Conservation (phyloP, 2,888 invertebrate genomes). For the Hofmannophila pseudospretella region DNA sequence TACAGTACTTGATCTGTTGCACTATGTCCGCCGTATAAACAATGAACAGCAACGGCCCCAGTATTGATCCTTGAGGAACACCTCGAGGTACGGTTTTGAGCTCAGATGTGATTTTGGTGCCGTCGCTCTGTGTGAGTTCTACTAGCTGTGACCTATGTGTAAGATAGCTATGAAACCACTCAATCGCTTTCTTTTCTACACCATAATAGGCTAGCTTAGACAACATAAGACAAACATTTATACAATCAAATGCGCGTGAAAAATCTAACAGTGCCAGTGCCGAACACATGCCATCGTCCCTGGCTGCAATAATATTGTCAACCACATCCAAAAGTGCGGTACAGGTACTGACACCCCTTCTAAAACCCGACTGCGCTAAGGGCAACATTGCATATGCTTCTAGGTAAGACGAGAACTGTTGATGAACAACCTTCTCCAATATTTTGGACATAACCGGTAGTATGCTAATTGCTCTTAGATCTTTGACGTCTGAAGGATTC, state of each 20-base stretch:
- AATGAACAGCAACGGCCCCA: too few species aligned
- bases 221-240: background rate
- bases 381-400: background rate
- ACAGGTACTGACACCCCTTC: too few species aligned
- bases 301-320: background rate
- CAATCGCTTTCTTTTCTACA: background rate
- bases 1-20: background rate
- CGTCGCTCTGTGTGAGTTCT: background rate
- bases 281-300: background rate
- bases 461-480: too few species aligned
- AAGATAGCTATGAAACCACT: background rate
- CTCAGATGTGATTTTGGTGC: background rate
- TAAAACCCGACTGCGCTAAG: too few species aligned
- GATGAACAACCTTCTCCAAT: background rate
- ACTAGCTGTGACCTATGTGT: background rate
- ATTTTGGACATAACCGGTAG: background rate
- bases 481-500: too few species aligned
- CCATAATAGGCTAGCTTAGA: background rate
- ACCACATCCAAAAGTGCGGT: too few species aligned
- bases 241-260: too few species aligned
- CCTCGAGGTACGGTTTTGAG: background rate
- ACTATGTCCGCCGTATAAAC: background rate
- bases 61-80: too few species aligned
- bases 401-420: background rate
- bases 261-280: too few species aligned